phyloP scores from a whole-genome alignment of 2,888 invertebrate genomes.

The Cerastis leucographa region DNA sequence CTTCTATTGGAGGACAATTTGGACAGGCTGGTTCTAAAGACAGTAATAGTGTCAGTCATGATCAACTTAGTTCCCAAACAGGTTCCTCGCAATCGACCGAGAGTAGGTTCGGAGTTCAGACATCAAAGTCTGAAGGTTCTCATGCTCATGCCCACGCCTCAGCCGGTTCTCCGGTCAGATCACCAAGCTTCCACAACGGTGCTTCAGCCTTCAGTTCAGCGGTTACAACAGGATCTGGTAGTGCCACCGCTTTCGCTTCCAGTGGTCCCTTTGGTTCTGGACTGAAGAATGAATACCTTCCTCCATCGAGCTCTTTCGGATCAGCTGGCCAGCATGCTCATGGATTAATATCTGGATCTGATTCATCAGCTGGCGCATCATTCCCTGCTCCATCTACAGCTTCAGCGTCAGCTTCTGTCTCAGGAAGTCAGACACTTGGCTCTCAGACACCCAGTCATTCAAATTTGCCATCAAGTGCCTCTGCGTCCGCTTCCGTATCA shows the following conservation, averaged over 20 bases:
- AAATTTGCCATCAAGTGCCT: slow-evolving; percentile 28
- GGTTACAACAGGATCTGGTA: slow-evolving; percentile 49
- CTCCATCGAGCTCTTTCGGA: slow-evolving; percentile 9
- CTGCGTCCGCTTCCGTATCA: slow-evolving; percentile 25
- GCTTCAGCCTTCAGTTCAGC: slow-evolving; percentile 54
- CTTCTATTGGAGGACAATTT: slow-evolving; percentile 24
- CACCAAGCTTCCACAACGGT: slow-evolving; percentile 7
- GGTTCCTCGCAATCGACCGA: slow-evolving; percentile 39
- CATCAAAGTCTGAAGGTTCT: slow-evolving; percentile 47
- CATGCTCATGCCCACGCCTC: slow-evolving; percentile 20
- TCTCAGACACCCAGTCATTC: not conserved
- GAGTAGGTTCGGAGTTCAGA: slow-evolving; percentile 51
- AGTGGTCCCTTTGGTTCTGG: slow-evolving; percentile 59
- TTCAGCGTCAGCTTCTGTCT: slow-evolving; percentile 37
- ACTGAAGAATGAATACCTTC: slow-evolving; percentile 69
- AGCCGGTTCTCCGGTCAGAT: slow-evolving; percentile 18
- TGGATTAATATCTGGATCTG: slow-evolving; percentile 25
- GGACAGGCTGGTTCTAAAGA: slow-evolving; percentile 39
- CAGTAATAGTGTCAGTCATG: slow-evolving; percentile 16
- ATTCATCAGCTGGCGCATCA: slow-evolving; percentile 37
- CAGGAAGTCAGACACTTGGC: slow-evolving; percentile 24
- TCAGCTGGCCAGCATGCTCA: slow-evolving; percentile 18
- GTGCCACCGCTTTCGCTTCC: slow-evolving; percentile 61
- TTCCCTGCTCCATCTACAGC: slow-evolving; percentile 30
- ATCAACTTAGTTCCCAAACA: not conserved